These are phyloP conservation scores for Anseranas semipalmata DNA, from an alignment of 2,113 vertebrate species.

Conservation along the genomic window DNA sequence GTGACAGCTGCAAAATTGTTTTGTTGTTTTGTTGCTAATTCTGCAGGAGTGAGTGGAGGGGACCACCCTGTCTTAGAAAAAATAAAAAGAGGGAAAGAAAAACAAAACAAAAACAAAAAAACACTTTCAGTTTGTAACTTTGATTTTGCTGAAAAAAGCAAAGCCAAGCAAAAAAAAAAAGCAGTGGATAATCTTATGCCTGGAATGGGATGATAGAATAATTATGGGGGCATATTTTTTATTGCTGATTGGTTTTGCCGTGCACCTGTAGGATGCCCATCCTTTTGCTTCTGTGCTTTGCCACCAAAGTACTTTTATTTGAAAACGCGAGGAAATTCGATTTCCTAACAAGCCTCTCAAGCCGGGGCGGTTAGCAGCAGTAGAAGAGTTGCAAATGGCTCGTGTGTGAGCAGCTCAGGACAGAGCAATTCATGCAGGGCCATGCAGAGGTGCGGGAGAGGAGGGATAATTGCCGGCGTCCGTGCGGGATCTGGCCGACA, in stretches of 20 bases:
- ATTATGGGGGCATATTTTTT: background rate
- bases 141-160: background rate
- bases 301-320: background rate
- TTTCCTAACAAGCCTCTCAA: background rate
- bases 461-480: conserved; percentile 41
- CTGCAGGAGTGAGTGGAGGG: background rate
- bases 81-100: background rate
- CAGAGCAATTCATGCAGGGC: background rate
- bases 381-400: background rate
- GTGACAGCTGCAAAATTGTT: conserved; percentile 34
- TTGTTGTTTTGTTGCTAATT: conserved; percentile 39
- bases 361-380: background rate
- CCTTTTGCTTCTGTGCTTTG: conserved; percentile 69
- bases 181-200: background rate
- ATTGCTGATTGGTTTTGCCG: conserved; percentile 13
- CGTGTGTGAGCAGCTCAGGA: background rate
- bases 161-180: too few relatives aligned
- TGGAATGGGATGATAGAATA: background rate
- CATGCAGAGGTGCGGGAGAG: background rate
- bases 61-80: conserved; percentile 11
- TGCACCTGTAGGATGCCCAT: conserved; percentile 50
- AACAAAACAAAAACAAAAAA: background rate
- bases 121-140: background rate
- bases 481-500: conserved; percentile 53
- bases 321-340: conserved; percentile 34